Evolutionary conservation across 2,113 vertebrate genomes (phyloP).

Genomic region (Nesogale talazaci): DNA sequence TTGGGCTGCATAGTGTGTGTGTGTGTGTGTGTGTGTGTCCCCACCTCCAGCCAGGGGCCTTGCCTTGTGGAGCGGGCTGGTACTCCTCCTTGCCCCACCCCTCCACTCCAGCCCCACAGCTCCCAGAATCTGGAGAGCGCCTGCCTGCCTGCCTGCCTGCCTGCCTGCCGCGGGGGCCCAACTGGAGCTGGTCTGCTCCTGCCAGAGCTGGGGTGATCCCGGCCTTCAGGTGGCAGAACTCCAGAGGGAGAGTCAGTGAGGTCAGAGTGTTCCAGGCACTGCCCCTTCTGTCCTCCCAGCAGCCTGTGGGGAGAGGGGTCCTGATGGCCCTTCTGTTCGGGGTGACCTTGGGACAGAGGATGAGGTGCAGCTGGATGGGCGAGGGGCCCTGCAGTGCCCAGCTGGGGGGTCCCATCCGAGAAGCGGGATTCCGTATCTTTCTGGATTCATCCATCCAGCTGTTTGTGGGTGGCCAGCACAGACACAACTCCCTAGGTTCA

Average conservation of each 20-base stretch:
- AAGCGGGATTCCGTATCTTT: neutral
- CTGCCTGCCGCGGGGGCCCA: neutral
- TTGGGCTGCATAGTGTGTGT: neutral
- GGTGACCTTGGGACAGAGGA: neutral
- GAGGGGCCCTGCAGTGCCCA: neutral
- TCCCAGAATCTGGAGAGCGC: neutral
- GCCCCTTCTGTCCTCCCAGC: neutral
- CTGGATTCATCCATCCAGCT: too few species aligned
- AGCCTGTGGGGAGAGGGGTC: too few species aligned
- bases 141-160: too few species aligned
- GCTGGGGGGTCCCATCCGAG: neutral
- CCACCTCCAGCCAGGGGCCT: neutral
- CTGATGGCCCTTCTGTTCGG: neutral
- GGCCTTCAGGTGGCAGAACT: neutral
- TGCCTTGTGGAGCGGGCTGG: neutral
- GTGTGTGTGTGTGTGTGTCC: accelerated
- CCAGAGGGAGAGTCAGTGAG: neutral
- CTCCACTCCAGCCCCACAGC: neutral
- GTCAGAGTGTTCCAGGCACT: too few species aligned
- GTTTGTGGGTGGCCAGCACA: neutral
- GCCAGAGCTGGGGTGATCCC: neutral
- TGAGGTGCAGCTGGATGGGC: neutral
- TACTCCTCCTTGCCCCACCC: too few species aligned
- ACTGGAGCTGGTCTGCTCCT: neutral
- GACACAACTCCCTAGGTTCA: neutral